Evolutionary conservation across 2,113 vertebrate genomes (phyloP).

Genomic region (Saccopteryx leptura): DNA sequence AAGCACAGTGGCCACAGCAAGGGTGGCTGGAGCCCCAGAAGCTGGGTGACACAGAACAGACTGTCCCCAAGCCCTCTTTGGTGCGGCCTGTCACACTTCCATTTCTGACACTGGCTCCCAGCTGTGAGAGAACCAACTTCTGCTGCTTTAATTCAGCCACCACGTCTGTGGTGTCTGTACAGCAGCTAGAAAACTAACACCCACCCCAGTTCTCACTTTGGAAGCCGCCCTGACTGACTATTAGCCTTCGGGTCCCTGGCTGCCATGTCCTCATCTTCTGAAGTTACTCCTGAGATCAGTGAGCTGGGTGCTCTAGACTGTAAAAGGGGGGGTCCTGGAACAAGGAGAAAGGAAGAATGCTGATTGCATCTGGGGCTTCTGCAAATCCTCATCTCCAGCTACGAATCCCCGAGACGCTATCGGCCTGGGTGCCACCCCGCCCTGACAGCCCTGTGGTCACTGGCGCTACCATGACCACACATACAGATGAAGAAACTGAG

Average conservation of each 20-base stretch:
- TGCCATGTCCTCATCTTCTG: not conserved
- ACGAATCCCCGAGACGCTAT: fast-evolving
- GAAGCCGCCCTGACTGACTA: not conserved
- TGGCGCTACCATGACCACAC: fast-evolving
- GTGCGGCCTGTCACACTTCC: fast-evolving
- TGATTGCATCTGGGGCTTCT: not conserved
- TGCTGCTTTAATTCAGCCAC: not conserved
- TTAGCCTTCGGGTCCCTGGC: not conserved
- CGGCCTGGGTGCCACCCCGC: not conserved
- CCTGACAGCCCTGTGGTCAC: not conserved
- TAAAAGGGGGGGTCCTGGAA: not conserved
- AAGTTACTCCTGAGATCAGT: not conserved
- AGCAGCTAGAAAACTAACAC: not conserved
- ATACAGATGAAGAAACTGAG: not conserved
- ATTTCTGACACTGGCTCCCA: not conserved
- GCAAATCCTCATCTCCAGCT: not conserved
- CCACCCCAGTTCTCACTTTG: not conserved
- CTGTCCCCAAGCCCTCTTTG: fast-evolving
- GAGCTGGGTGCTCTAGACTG: fast-evolving
- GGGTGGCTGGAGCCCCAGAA: not conserved
- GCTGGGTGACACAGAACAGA: not conserved
- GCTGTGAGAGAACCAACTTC: not conserved
- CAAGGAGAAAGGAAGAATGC: fast-evolving
- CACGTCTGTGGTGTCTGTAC: fast-evolving
- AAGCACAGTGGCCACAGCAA: fast-evolving